Evolutionary conservation across 2,113 vertebrate genomes (phyloP), one percentile per base, ranked within the genome.

Genomic region (Zingel zingel): DNA sequence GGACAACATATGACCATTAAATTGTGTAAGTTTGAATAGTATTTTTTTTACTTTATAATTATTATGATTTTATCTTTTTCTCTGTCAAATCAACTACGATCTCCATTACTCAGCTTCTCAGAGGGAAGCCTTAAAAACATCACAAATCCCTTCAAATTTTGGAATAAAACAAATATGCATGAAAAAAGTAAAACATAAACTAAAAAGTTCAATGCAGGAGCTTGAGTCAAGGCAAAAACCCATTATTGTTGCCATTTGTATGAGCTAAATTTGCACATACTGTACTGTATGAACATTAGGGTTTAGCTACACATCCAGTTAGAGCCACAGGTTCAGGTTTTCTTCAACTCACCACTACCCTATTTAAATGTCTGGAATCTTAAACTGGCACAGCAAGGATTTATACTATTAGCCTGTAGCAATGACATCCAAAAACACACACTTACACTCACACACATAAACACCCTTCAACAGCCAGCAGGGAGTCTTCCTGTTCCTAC

Each of bases 401-500:
- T 93, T 93, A 91, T 89, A 71, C 84, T 61, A 86, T 77, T 78
- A 89, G 84, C 88, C 62, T 59, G 78, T 91, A 85, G 90, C 86
- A 85, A 61, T 87, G 92, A 93, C 89, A 88, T 91, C 83, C 87
- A 91, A 90, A 92, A 91, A 84, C 87, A 90, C 86, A 90, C 90
- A 90, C 82, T 85, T 87, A 70, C 71, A 0, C 87, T 84, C 87
- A 57, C 88, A 84, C 93, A 92, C 92, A 94, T 94, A 94, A 94
- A 95, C 91, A 93, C 91, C 89, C 86, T 86, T 83, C 87, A 83
- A 75, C 82, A 86, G 89, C 74, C 93, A 91, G 94, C 90, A 81
- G 93, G 93, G 90, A 94, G 93, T 85, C 93, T 93, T 94, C 92
- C 93, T 94, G 94, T 84, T 93, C 91, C 84, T 77, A 84, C 91